phyloP scores from a whole-genome alignment of 1,140 invertebrate genomes.

The Colletes latitarsis region DNA sequence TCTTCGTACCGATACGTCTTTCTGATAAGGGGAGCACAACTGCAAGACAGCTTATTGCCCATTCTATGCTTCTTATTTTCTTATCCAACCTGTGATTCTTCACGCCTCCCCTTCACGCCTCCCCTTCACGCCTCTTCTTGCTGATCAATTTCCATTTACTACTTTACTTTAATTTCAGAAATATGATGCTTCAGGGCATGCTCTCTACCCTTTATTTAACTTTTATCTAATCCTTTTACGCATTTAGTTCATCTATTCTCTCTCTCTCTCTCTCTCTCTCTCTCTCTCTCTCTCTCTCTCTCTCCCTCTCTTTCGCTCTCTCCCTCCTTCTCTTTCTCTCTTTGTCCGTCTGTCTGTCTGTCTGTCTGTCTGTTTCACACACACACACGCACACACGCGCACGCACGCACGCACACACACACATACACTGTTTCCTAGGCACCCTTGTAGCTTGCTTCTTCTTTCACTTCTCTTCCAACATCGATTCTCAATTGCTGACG shows the following conservation, averaged over 20 bases:
- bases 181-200: no score
- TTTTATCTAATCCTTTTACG: not conserved
- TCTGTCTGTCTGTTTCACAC: not conserved
- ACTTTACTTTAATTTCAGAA: slow-evolving; percentile 2
- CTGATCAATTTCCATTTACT: slow-evolving; percentile 26
- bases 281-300: not conserved
- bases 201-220: no score
- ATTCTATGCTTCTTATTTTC: slow-evolving; percentile 81
- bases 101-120: slow-evolving; percentile 30
- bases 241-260: not conserved
- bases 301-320: not conserved
- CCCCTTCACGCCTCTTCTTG: slow-evolving; percentile 24
- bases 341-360: slow-evolving; percentile 5
- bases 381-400: not conserved
- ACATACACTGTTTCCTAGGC: not conserved
- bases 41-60: slow-evolving; percentile 97
- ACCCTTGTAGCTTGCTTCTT: slow-evolving; percentile 4
- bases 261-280: no score
- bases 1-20: slow-evolving; percentile 97
- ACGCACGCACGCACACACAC: not conserved
- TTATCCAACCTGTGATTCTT: slow-evolving; percentile 48
- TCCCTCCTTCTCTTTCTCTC: slow-evolving; percentile 12
- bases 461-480: slow-evolving; percentile 16
- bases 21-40: slow-evolving; percentile 95
- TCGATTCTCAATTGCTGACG: not conserved